Conservation (phyloP, 92 coral and sea anemone genomes). For the Siderastrea radians region DNA sequence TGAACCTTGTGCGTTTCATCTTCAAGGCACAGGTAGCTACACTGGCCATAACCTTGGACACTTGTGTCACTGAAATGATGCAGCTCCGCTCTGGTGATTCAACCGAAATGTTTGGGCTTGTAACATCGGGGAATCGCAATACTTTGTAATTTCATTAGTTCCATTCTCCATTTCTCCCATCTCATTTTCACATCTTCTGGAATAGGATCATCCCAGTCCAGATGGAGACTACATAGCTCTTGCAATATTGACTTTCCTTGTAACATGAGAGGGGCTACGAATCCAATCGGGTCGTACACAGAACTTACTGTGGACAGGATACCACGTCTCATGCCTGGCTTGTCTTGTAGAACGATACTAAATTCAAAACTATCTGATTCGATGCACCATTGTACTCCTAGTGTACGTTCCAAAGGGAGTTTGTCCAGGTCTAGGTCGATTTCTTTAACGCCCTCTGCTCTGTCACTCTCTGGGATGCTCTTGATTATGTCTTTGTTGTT, state of each 20-base stretch:
- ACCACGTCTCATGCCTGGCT: constrained; percentile 53
- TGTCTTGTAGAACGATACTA: constrained; percentile 25
- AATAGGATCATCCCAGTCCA: constrained; percentile 56
- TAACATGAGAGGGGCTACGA: constrained; percentile 15
- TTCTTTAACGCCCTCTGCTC: constrained; percentile 7
- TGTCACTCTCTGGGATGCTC: constrained; percentile 23
- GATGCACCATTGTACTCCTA: constrained; percentile 60
- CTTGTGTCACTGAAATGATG: constrained; percentile 58
- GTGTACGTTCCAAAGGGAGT: constrained; percentile 35
- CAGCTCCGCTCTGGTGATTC: constrained; percentile 20
- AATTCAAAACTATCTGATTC: constrained; percentile 49
- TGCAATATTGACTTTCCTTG: constrained; percentile 56
- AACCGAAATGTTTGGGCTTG: constrained; percentile 52
- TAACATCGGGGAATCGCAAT: constrained; percentile 41
- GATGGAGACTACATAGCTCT: constrained; percentile 34
- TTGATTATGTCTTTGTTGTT: constrained; percentile 40
- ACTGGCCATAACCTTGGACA: constrained; percentile 43
- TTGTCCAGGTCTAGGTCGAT: constrained; percentile 38
- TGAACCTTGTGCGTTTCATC: constrained; percentile 1
- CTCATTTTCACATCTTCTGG: not conserved
- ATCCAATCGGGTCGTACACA: constrained; percentile 26
- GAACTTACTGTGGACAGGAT: constrained; percentile 61
- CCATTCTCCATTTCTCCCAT: constrained; percentile 46
- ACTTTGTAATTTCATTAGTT: not conserved
- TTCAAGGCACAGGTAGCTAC: constrained; percentile 12